Evolutionary conservation across 2,797 vertebrate species (phyloP).

Genomic region (Spinus pinus): DNA sequence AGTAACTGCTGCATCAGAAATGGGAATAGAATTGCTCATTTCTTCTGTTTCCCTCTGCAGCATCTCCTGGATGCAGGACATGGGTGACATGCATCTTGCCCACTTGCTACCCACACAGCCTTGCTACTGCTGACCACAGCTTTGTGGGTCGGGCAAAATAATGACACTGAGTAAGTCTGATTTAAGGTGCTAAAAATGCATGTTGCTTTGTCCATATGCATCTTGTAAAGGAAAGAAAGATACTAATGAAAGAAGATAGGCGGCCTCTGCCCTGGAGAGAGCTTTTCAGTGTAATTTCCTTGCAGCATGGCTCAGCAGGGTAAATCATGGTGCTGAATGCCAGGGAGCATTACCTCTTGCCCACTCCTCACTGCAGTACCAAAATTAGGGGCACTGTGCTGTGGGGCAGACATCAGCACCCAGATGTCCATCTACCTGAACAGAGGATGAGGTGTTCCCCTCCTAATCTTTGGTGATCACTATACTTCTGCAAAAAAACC

Average conservation of each 20-base stretch:
- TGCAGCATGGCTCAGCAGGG: rapidly evolving
- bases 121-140: background rate
- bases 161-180: background rate
- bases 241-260: rapidly evolving
- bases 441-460: rapidly evolving
- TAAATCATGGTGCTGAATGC: background rate
- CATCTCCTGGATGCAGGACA: background rate
- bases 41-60: background rate
- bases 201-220: rapidly evolving
- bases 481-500: rapidly evolving
- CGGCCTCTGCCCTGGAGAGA: background rate
- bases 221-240: background rate
- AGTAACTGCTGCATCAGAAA: background rate
- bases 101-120: background rate
- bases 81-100: background rate
- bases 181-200: background rate
- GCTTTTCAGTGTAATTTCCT: background rate
- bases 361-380: rapidly evolving
- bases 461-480: background rate
- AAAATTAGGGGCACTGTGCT: too few species aligned
- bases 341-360: background rate
- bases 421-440: background rate
- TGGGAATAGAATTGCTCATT: background rate
- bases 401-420: background rate
- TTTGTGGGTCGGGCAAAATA: rapidly evolving